Conservation (phyloP, 2,113 vertebrate species). For the Phalacrocorax carbo region DNA sequence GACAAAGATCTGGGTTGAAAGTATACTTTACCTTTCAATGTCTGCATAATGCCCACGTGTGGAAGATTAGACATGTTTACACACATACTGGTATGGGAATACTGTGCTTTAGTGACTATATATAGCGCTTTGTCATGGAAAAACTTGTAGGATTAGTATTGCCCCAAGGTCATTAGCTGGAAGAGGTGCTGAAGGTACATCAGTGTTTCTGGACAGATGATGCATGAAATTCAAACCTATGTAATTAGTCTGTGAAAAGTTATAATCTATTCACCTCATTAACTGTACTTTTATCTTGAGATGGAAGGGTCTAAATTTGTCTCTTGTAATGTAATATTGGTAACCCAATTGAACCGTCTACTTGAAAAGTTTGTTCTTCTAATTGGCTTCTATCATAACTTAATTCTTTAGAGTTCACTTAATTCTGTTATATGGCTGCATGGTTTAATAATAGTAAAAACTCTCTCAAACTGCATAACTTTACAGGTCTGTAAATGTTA, state of each 20-base stretch:
- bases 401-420: background rate
- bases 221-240: background rate
- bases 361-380: background rate
- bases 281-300: background rate
- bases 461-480: background rate
- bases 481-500: background rate
- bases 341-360: background rate
- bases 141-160: background rate
- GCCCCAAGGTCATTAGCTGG: background rate
- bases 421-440: background rate
- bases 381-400: background rate
- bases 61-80: background rate
- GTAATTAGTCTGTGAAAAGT: background rate
- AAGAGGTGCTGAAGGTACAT: background rate
- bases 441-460: background rate
- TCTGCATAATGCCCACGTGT: background rate
- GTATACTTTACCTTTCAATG: background rate
- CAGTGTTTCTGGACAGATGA: background rate
- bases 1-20: background rate
- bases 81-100: background rate
- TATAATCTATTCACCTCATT: background rate
- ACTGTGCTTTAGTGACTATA: background rate
- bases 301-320: background rate
- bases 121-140: background rate
- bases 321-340: background rate